phyloP scores from a whole-genome alignment of 2,888 invertebrate genomes.

The Sussaba pulchella region DNA sequence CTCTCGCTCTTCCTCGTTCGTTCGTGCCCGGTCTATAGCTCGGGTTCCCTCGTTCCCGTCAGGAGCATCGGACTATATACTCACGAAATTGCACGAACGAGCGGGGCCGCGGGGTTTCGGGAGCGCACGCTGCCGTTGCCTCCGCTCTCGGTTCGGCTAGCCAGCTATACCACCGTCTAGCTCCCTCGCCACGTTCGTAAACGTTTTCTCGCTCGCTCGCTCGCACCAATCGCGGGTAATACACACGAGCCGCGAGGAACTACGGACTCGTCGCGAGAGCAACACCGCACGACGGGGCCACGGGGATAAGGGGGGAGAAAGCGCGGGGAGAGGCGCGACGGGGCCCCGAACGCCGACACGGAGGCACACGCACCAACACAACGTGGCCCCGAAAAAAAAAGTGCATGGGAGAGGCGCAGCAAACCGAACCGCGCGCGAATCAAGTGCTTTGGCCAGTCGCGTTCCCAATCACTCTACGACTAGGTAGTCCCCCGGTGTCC shows the following conservation, averaged over 20 bases:
- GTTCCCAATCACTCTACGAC: conserved; percentile 85
- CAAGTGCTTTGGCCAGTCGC: conserved; percentile 85
- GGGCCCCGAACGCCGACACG: conserved; percentile 29
- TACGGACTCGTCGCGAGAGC: conserved; percentile 48
- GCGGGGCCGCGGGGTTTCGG: conserved; percentile 39
- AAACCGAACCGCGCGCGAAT: conserved; percentile 83
- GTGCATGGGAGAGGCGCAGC: conserved; percentile 84
- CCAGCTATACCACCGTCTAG: background rate
- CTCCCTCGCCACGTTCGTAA: too few relatives aligned
- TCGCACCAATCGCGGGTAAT: background rate
- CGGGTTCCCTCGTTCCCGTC: background rate
- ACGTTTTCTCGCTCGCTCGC: conserved; percentile 15
- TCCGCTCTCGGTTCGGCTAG: background rate
- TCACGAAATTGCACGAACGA: conserved; percentile 36
- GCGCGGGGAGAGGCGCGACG: conserved; percentile 45
- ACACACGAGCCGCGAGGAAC: conserved; percentile 36
- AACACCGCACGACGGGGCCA: conserved; percentile 11
- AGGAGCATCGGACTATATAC: conserved; percentile 31
- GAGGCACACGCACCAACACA: conserved; percentile 61
- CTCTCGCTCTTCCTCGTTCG: conserved; percentile 3
- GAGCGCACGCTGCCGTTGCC: conserved; percentile 36
- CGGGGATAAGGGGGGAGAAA: background rate
- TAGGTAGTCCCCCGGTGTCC: conserved; percentile 84
- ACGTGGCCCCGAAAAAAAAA: conserved; percentile 73
- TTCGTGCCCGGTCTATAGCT: background rate